Percentiles rank a stretch among this genome's conserved stretches.
Evolutionary conservation across 1,140 invertebrate species (phyloP).

Genomic region (Micrasema longulum): DNA sequence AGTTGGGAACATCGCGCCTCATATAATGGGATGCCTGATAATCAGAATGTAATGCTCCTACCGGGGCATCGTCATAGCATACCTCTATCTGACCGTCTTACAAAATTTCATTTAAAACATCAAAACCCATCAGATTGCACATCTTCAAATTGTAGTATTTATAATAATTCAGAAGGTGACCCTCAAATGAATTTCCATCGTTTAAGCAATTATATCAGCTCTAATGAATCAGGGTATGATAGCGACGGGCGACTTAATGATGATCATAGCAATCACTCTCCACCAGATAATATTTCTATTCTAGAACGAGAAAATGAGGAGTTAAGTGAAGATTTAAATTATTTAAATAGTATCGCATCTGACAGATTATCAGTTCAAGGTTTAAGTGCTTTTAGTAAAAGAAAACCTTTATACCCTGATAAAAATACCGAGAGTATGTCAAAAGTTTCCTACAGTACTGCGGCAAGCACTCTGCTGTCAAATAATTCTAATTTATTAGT

Average conservation of each 20-base stretch:
- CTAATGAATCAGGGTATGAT: constrained; percentile 86
- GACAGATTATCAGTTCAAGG: constrained; percentile 7
- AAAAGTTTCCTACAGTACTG: too few species aligned
- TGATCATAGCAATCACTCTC: constrained; percentile 68
- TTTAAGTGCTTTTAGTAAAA: background rate
- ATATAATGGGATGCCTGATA: constrained; percentile 21
- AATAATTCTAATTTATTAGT: too few species aligned
- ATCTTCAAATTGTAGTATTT: constrained; percentile 65
- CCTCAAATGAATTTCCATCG: constrained; percentile 66
- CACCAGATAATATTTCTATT: constrained; percentile 60
- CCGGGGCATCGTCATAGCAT: constrained; percentile 58
- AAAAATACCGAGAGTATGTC: too few species aligned
- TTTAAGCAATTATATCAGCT: constrained; percentile 79
- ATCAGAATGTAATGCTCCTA: constrained; percentile 38
- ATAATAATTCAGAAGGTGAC: constrained; percentile 58
- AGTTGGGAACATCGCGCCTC: constrained; percentile 35
- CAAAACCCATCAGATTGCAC: constrained; percentile 62
- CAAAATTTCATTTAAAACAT: constrained; percentile 60
- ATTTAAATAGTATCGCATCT: constrained; percentile 35
- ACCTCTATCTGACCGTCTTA: constrained; percentile 64
- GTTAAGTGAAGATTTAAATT: constrained; percentile 41
- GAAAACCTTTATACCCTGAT: too few species aligned
- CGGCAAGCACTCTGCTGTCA: too few species aligned
- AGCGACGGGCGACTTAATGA: constrained; percentile 77
- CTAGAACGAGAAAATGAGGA: constrained; percentile 50